Conservation (phyloP, 2,113 vertebrate species). For the Melanerpes aurifrons region DNA sequence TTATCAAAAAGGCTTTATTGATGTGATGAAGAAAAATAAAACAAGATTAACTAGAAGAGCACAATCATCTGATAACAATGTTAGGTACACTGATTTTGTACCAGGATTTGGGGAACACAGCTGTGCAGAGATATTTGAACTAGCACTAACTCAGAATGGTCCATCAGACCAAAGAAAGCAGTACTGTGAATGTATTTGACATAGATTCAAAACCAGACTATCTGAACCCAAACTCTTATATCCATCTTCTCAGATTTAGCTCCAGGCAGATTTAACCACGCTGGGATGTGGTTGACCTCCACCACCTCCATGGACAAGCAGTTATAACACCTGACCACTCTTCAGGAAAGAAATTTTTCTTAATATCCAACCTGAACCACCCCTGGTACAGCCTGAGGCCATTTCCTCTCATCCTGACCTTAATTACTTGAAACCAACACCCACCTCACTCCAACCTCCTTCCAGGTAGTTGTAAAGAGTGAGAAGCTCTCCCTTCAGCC, state of each 20-base stretch:
- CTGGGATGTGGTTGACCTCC: not conserved
- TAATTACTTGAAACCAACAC: too few relatives aligned
- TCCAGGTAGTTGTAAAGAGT: too few relatives aligned
- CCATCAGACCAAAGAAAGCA: not conserved
- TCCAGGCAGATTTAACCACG: not conserved
- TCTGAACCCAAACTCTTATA: not conserved
- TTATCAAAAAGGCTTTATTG: not conserved
- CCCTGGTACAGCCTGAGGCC: too few relatives aligned
- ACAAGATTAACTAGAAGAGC: not conserved
- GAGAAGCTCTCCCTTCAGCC: too few relatives aligned
- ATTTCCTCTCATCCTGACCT: too few relatives aligned
- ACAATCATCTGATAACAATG: not conserved
- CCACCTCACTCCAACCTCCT: too few relatives aligned
- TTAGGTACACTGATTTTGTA: not conserved
- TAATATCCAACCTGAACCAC: too few relatives aligned
- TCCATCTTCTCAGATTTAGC: not conserved
- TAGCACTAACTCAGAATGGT: not conserved
- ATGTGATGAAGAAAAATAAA: not conserved
- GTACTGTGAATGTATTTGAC: not conserved
- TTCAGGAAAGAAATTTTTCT: too few relatives aligned
- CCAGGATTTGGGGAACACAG: not conserved
- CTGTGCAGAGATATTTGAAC: not conserved
- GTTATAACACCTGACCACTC: too few relatives aligned
- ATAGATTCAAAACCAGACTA: not conserved
- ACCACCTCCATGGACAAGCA: too few relatives aligned